Percentiles rank a stretch among this genome's conserved stretches.
These are phyloP conservation scores for Chrysolina americana DNA, from an alignment of 2,888 invertebrate genomes.

Conservation along the genomic window DNA sequence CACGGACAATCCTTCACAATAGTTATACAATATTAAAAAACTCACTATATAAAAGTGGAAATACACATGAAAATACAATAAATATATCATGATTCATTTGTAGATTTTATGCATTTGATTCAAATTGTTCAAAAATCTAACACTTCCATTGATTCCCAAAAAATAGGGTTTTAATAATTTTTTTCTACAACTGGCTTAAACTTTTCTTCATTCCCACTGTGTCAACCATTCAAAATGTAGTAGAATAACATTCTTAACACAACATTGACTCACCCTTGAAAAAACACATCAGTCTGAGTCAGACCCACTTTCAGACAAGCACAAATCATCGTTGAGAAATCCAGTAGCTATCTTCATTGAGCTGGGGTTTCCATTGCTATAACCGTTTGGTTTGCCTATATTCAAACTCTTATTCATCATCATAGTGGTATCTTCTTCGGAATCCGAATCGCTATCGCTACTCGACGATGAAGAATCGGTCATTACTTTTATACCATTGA, in stretches of 20 bases:
- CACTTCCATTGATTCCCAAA: too few relatives aligned
- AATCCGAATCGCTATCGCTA: constrained; percentile 68
- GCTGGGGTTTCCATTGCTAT: constrained; percentile 66
- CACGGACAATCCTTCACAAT: too few relatives aligned
- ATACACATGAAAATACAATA: too few relatives aligned
- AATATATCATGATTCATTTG: too few relatives aligned
- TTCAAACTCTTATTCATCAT: constrained; percentile 43
- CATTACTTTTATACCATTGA: constrained; percentile 66
- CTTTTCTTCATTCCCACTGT: too few relatives aligned
- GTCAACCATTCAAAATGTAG: too few relatives aligned
- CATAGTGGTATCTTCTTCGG: constrained; percentile 54
- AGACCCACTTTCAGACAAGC: constrained; percentile 89
- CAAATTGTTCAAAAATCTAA: too few relatives aligned
- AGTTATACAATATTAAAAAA: too few relatives aligned
- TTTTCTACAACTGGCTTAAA: too few relatives aligned
- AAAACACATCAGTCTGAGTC: constrained; percentile 69
- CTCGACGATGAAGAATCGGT: constrained; percentile 64
- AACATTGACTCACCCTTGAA: constrained; percentile 18
- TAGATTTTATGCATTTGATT: too few relatives aligned
- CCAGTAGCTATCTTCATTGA: constrained; percentile 69
- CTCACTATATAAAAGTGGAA: too few relatives aligned
- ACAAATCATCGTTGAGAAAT: constrained; percentile 86
- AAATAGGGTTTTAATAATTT: too few relatives aligned
- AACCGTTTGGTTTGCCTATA: constrained; percentile 64
- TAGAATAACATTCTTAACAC: neutral